Percentiles rank a stretch among this genome's conserved stretches.
Evolutionary conservation across 2,113 vertebrate genomes (phyloP).

Genomic region (Zingel zingel): DNA sequence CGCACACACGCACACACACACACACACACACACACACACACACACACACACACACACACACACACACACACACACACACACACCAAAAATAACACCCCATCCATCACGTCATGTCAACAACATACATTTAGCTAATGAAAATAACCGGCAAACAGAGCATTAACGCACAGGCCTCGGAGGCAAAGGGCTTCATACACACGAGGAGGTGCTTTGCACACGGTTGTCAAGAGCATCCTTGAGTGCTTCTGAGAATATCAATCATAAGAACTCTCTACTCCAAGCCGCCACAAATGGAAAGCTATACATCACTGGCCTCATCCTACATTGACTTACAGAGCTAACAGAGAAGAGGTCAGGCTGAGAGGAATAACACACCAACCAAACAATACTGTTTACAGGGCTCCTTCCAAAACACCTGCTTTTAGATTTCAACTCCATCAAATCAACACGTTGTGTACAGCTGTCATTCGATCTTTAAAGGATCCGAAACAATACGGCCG

Average conservation of each 20-base stretch:
- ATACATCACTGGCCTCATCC: constrained; percentile 51
- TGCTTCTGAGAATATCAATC: constrained; percentile 70
- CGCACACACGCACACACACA: not conserved
- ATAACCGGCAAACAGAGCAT: constrained; percentile 64
- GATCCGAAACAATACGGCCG: no score
- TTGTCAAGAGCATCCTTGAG: constrained; percentile 68
- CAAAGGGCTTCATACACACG: not conserved
- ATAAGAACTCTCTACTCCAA: constrained; percentile 33
- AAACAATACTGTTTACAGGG: constrained; percentile 18
- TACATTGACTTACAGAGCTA: constrained; percentile 19
- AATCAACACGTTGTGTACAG: not conserved
- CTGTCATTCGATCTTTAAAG: not conserved
- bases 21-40: constrained; percentile 9
- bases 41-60: constrained; percentile 7
- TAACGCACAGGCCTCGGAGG: constrained; percentile 27
- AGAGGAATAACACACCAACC: not conserved
- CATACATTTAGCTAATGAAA: constrained; percentile 79
- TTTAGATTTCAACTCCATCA: constrained; percentile 2
- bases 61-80: not conserved
- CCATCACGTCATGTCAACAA: constrained; percentile 72
- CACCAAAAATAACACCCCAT: constrained; percentile 69
- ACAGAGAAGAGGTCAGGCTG: constrained; percentile 37
- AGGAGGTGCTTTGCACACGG: constrained; percentile 28
- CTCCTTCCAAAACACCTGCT: constrained; percentile 21
- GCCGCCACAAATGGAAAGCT: constrained; percentile 49